A percentile compares a stretch with the other conserved stretches of the same genome.
Conservation (phyloP, 2,888 invertebrate species). For the Nomada goodeniana region DNA sequence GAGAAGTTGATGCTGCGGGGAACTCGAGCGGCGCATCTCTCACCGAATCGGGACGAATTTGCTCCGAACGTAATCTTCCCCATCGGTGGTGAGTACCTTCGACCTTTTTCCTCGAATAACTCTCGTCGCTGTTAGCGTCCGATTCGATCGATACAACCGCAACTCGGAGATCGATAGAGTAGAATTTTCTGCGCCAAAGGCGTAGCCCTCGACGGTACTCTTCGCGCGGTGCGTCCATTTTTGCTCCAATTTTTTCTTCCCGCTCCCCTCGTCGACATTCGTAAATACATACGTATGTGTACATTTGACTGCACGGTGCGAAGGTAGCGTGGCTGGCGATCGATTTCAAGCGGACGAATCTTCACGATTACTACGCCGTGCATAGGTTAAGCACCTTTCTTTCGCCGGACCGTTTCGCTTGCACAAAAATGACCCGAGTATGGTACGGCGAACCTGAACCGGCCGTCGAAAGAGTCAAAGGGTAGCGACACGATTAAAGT, state of each 20-base stretch:
- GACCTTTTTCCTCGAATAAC: not conserved
- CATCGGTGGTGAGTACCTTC: constrained; percentile 52
- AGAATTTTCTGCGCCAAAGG: not conserved
- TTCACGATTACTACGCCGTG: constrained; percentile 16
- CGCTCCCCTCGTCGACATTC: not conserved
- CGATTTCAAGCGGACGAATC: constrained; percentile 27
- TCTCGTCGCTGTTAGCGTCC: not conserved
- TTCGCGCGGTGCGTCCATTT: not conserved
- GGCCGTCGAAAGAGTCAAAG: no score
- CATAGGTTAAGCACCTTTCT: not conserved
- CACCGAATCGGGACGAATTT: constrained; percentile 27
- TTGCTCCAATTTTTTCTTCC: not conserved
- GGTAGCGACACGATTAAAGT: no score
- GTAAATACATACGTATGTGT: not conserved
- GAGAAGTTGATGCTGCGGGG: not conserved
- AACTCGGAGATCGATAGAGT: constrained; percentile 17
- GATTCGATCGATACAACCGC: not conserved
- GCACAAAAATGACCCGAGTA: not conserved
- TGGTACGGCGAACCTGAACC: no score
- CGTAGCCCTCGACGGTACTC: not conserved
- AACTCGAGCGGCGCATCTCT: constrained; percentile 2
- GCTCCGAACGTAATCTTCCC: constrained; percentile 31
- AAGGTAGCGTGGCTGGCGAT: not conserved
- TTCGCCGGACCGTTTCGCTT: not conserved
- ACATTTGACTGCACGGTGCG: not conserved